phyloP scores from a whole-genome alignment of 2,797 vertebrate species.

The Orestias chungarensis region DNA sequence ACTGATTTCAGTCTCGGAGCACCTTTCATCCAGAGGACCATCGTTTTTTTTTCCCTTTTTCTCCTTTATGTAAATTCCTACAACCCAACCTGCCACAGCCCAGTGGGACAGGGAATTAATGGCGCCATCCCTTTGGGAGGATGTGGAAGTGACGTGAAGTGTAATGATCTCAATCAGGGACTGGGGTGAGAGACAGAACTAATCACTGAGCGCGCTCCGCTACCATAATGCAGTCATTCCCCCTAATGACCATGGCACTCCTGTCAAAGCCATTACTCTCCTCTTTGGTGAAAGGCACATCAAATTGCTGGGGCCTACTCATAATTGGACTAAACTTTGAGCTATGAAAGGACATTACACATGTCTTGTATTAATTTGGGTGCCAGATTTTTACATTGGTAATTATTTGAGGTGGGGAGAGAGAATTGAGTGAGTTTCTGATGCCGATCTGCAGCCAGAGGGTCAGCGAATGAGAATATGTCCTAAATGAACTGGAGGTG shows the following conservation, averaged over 20 bases:
- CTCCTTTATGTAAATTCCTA: slow-evolving; percentile 37
- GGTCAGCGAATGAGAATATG: slow-evolving; percentile 9
- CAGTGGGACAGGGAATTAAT: slow-evolving; percentile 68
- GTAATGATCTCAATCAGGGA: slow-evolving; percentile 84
- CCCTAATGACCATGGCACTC: slow-evolving; percentile 82
- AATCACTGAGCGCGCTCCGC: slow-evolving; percentile 78
- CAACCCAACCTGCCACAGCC: slow-evolving; percentile 49
- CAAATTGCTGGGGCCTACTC: slow-evolving; percentile 77
- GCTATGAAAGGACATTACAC: slow-evolving; percentile 86
- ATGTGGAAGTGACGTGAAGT: slow-evolving; percentile 80
- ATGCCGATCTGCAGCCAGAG: slow-evolving; percentile 25
- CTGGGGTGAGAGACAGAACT: slow-evolving; percentile 80
- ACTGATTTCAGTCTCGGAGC: slow-evolving; percentile 12
- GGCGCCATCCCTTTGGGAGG: slow-evolving; percentile 74
- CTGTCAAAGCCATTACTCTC: slow-evolving; percentile 85
- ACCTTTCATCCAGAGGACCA: slow-evolving; percentile 1
- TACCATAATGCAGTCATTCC: slow-evolving; percentile 84
- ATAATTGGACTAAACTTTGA: slow-evolving; percentile 87
- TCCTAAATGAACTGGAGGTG: slow-evolving; percentile 2
- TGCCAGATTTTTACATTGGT: slow-evolving; percentile 81
- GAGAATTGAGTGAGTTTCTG: slow-evolving; percentile 41
- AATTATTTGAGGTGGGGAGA: slow-evolving; percentile 78
- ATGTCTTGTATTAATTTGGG: slow-evolving; percentile 84
- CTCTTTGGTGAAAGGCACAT: slow-evolving; percentile 72
- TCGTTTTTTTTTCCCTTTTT: not conserved